Evolutionary conservation across 2,888 invertebrate genomes (phyloP).

Genomic region (Eilema griseolum): DNA sequence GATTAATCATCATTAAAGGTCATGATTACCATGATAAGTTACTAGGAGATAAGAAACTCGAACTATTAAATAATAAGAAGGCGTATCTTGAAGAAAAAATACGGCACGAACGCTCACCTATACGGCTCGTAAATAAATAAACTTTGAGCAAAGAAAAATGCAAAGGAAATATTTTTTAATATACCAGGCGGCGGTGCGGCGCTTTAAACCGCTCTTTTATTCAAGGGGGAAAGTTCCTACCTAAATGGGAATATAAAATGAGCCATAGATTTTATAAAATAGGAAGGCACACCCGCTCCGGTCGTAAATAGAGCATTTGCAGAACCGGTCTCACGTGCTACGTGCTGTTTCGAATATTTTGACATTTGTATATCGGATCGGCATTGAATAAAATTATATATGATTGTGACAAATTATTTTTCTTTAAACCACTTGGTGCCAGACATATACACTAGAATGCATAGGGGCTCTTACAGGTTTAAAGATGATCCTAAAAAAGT

Average conservation of each 20-base stretch:
- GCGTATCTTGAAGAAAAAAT: constrained; percentile 33
- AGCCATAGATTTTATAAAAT: constrained; percentile 58
- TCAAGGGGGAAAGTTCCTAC: constrained; percentile 65
- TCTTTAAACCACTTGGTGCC: too few species aligned
- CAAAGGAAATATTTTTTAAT: constrained; percentile 68
- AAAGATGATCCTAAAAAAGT: too few species aligned
- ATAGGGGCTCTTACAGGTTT: too few species aligned
- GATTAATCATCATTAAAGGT: constrained; percentile 15
- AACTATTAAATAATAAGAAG: constrained; percentile 29
- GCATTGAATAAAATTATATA: background rate
- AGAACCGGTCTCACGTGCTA: constrained; percentile 32
- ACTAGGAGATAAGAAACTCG: constrained; percentile 16
- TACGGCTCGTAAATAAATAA: constrained; percentile 51
- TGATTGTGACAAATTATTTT: background rate
- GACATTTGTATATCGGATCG: background rate
- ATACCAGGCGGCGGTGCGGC: constrained; percentile 52
- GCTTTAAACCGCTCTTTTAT: constrained; percentile 63
- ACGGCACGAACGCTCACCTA: constrained; percentile 40
- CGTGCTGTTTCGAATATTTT: constrained; percentile 20
- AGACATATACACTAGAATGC: too few species aligned
- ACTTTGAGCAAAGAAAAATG: constrained; percentile 53
- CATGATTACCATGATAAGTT: constrained; percentile 18
- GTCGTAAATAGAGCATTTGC: constrained; percentile 48
- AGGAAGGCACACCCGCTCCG: constrained; percentile 38
- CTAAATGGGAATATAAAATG: constrained; percentile 63